Conservation (phyloP, 2,888 invertebrate genomes). For the Exephanes ischioxanthus region DNA sequence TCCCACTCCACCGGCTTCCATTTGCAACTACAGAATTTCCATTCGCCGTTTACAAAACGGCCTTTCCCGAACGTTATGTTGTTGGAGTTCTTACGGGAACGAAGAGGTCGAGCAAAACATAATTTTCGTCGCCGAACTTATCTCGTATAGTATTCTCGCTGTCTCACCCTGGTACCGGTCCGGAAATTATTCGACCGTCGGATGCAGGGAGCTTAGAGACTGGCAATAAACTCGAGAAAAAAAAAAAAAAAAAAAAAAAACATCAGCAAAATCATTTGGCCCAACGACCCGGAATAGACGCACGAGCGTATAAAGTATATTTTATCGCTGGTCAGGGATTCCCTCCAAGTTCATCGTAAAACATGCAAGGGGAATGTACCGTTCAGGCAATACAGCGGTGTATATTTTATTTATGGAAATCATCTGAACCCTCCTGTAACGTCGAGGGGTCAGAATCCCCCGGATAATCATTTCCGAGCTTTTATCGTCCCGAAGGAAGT, state of each 20-base stretch:
- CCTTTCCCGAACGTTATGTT: slow-evolving; percentile 65
- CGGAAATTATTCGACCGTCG: slow-evolving; percentile 37
- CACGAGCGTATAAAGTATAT: neutral
- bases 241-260: slow-evolving; percentile 16
- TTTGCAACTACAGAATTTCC: slow-evolving; percentile 70
- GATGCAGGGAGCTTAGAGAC: slow-evolving; percentile 16
- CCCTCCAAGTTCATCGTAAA: neutral
- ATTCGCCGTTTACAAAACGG: slow-evolving; percentile 68
- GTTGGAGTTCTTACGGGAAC: slow-evolving; percentile 40
- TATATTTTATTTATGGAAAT: slow-evolving; percentile 36
- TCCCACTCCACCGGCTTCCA: neutral
- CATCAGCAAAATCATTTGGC: slow-evolving; percentile 4
- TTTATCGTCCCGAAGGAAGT: neutral
- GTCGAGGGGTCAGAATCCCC: slow-evolving; percentile 19
- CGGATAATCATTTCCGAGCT: slow-evolving; percentile 5
- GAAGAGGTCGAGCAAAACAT: slow-evolving; percentile 55
- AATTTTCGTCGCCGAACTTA: slow-evolving; percentile 57
- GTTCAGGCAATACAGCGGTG: neutral
- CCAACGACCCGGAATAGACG: neutral
- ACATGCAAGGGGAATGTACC: neutral
- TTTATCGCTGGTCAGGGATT: slow-evolving; percentile 14
- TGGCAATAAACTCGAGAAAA: slow-evolving; percentile 11
- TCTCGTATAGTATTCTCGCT: slow-evolving; percentile 51
- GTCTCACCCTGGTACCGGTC: neutral
- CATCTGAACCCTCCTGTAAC: neutral